Evolutionary conservation across 2,113 vertebrate genomes (phyloP), one percentile per base, ranked within the genome.

Genomic region (Thamnophis sirtalis): DNA sequence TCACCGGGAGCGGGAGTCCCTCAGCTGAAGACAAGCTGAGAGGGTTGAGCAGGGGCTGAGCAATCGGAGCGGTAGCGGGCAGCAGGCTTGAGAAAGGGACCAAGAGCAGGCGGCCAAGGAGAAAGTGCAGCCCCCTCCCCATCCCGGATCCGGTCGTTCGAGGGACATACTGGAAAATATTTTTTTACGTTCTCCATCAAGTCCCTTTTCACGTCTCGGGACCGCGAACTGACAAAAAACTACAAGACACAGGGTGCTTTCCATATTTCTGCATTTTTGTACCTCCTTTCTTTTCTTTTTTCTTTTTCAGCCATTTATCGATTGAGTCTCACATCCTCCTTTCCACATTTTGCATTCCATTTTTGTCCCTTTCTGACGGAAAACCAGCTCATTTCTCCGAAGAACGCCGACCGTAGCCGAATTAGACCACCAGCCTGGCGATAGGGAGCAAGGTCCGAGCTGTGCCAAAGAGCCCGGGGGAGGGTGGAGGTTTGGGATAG

Each of bases 41-140:
- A 38, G 68, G n/a, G 1, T 73, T 5, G 8, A 33, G 5, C 22
- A 0, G 11, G 38, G 1, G 19, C 4, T 13, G 91, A 10, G 33
- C 0, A 1, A 3, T 19, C 1, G 0, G 21, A 38, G 51, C 6
- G 9, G 22, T 8, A 19, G 19, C 22, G 63, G 28, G 5, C 2
- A 3, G n/a, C 5, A 5, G 10, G 50, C 49, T 11, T 50, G 5
- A 15, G 26, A 13, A 17, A n/a, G 26, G 43, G 49, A 11, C 85
- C 26, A 26, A 6, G 85, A 15, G 9, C 24, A 1, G 26, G 15
- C 5, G 1, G 4, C 2, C 15, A 5, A 17, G n/a, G n/a, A 38
- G 38, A 49, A 21, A 21, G 4, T 38, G 17, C 9, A 21, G 68
- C n/a, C n/a, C 13, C 63, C 11, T 28, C 9, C 26, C 60, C 60